phyloP scores from a whole-genome alignment of 2,888 invertebrate species.

The Boloria selene region DNA sequence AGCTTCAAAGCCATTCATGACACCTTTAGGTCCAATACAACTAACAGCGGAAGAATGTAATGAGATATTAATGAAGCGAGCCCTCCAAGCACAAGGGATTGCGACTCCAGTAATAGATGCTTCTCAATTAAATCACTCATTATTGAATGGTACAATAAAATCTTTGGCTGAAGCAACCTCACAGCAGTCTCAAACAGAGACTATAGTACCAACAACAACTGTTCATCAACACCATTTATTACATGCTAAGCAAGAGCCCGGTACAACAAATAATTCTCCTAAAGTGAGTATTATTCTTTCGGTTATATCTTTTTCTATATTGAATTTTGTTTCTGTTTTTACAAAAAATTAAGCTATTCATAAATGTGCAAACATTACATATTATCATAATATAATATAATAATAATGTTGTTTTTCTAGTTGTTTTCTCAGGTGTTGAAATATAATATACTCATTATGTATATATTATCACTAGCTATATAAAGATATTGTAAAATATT shows the following conservation, averaged over 20 bases:
- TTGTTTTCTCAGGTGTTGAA: too few species aligned
- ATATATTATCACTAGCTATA: too few species aligned
- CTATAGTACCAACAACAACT: constrained; percentile 63
- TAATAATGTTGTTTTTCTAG: too few species aligned
- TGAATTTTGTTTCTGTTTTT: not conserved
- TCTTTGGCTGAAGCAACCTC: constrained; percentile 65
- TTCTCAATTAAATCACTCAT: constrained; percentile 71
- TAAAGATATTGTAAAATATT: too few species aligned
- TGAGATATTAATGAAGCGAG: constrained; percentile 89
- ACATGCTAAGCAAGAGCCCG: constrained; percentile 83
- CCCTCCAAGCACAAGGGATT: constrained; percentile 85
- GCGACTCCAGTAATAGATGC: constrained; percentile 76
- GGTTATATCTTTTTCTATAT: not conserved
- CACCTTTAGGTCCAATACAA: constrained; percentile 87
- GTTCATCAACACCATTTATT: constrained; percentile 75
- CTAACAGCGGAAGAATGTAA: constrained; percentile 90
- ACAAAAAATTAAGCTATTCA: not conserved
- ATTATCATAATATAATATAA: too few species aligned
- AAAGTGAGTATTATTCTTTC: constrained; percentile 61
- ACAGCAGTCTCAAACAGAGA: constrained; percentile 66
- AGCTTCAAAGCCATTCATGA: constrained; percentile 85
- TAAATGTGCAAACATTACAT: too few species aligned
- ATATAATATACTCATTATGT: too few species aligned
- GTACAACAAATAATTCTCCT: constrained; percentile 81
- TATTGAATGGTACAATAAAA: constrained; percentile 72